Conservation (phyloP, 2,888 invertebrate species). For the Drosophila imparisetae region DNA sequence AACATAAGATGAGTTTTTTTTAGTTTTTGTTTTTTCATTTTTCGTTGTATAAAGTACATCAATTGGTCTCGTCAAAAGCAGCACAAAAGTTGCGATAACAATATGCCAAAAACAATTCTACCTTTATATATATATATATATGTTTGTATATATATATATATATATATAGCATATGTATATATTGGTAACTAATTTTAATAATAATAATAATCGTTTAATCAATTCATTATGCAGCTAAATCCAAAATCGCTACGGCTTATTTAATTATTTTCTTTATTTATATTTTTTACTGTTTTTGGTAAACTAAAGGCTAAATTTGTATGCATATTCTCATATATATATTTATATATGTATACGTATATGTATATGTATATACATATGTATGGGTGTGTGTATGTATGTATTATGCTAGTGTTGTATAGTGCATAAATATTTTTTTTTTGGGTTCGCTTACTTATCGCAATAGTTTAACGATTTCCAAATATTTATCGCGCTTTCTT, state of each 20-base stretch:
- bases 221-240: conserved; percentile 77
- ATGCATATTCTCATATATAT: conserved; percentile 28
- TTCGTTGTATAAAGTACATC: conserved; percentile 81
- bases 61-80: conserved; percentile 80
- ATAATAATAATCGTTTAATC: conserved; percentile 60
- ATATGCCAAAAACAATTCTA: conserved; percentile 75
- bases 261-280: conserved; percentile 14
- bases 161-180: conserved; percentile 47
- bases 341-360: conserved; percentile 37
- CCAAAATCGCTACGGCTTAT: conserved; percentile 72
- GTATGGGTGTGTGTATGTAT: conserved; percentile 26
- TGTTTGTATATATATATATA: conserved; percentile 38
- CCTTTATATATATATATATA: conserved; percentile 46
- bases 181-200: conserved; percentile 60
- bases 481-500: conserved; percentile 65
- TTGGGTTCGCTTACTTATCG: conserved; percentile 66
- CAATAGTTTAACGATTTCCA: conserved; percentile 80
- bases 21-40: conserved; percentile 44
- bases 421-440: conserved; percentile 70
- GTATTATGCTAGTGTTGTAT: conserved; percentile 57
- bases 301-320: conserved; percentile 61
- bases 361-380: conserved; percentile 33
- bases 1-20: conserved; percentile 73
- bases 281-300: conserved; percentile 16
- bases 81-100: conserved; percentile 79